Evolutionary conservation across 2,888 invertebrate genomes (phyloP).

Genomic region (Netelia virgata): DNA sequence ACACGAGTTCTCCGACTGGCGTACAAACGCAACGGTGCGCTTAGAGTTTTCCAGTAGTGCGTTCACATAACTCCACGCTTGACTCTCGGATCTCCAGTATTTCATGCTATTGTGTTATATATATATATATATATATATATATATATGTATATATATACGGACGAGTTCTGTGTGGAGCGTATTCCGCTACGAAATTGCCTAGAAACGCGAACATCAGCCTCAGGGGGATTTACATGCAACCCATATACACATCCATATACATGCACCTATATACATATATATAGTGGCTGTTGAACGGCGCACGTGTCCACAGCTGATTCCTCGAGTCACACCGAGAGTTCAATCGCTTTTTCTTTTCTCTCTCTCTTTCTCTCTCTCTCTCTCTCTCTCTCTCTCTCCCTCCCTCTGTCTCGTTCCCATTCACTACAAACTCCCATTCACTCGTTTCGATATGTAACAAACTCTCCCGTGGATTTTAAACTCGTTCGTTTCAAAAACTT

Average conservation of each 20-base stretch:
- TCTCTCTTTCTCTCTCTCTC: no score
- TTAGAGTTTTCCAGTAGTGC: slow-evolving; percentile 34
- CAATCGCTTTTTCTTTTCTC: slow-evolving; percentile 63
- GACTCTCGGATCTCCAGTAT: neutral
- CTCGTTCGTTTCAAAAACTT: slow-evolving; percentile 37
- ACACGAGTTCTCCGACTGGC: slow-evolving; percentile 54
- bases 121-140: slow-evolving; percentile 1
- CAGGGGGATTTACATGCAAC: neutral
- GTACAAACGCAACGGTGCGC: slow-evolving; percentile 57
- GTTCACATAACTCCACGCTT: slow-evolving; percentile 24
- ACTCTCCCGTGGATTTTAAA: slow-evolving; percentile 30
- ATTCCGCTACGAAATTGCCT: slow-evolving; percentile 72
- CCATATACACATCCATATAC: neutral
- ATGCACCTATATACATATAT: slow-evolving; percentile 6
- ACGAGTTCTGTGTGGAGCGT: slow-evolving; percentile 59
- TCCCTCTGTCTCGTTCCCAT: slow-evolving; percentile 50
- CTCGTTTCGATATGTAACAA: slow-evolving; percentile 29
- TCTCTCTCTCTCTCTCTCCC: slow-evolving; percentile 12
- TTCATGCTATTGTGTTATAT: slow-evolving; percentile 16
- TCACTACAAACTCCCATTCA: slow-evolving; percentile 63
- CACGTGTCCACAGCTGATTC: slow-evolving; percentile 67
- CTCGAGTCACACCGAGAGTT: slow-evolving; percentile 58
- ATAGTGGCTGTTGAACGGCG: slow-evolving; percentile 31
- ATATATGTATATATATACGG: no score
- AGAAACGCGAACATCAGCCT: slow-evolving; percentile 70